Evolutionary conservation across 2,888 invertebrate species (phyloP).

Genomic region (Antitype chi): DNA sequence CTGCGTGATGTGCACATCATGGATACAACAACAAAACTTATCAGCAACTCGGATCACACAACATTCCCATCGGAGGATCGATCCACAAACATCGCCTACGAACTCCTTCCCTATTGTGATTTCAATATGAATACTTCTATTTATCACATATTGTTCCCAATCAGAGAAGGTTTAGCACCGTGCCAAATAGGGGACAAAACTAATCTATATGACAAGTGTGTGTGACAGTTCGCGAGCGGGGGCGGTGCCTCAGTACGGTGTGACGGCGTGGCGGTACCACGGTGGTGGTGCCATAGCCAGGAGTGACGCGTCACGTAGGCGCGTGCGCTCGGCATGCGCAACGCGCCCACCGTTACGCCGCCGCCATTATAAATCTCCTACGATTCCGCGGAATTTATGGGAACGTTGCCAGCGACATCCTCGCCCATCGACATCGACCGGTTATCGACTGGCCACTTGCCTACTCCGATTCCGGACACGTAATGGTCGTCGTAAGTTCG

Average conservation of each 20-base stretch:
- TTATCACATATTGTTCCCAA: constrained; percentile 55
- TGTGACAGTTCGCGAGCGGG: constrained; percentile 54
- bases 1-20: constrained; percentile 6
- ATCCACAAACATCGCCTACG: constrained; percentile 22
- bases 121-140: constrained; percentile 44
- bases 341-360: constrained; percentile 78
- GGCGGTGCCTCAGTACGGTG: constrained; percentile 61
- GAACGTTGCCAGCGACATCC: constrained; percentile 78
- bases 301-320: constrained; percentile 77
- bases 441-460: constrained; percentile 73
- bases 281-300: constrained; percentile 46
- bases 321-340: constrained; percentile 76
- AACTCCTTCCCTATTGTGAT: constrained; percentile 19
- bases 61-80: constrained; percentile 15
- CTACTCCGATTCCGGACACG: constrained; percentile 68
- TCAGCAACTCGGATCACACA: constrained; percentile 9
- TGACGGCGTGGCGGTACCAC: constrained; percentile 50
- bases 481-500: constrained; percentile 68
- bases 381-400: constrained; percentile 79
- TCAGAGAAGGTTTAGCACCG: constrained; percentile 54
- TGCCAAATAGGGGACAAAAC: constrained; percentile 58
- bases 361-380: constrained; percentile 77
- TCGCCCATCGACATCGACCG: constrained; percentile 73
- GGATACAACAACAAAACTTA: constrained; percentile 17
- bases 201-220: constrained; percentile 60